A percentile compares a stretch with the other conserved stretches of the same genome.
Evolutionary conservation across 2,113 vertebrate species (phyloP).

Genomic region (Urocynchramus pylzowi): DNA sequence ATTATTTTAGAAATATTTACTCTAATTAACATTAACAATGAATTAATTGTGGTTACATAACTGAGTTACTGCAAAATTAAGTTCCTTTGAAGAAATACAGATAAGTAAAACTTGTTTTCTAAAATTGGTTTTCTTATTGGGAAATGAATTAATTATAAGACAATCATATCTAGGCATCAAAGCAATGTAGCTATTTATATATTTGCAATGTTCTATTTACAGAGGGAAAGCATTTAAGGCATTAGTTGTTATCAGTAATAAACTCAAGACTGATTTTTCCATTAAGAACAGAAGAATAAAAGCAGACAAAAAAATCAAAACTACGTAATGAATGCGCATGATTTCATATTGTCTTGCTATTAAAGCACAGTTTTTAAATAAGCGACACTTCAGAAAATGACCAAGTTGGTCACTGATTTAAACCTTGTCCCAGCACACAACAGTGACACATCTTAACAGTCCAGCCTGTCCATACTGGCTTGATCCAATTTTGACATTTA

Average conservation of each 20-base stretch:
- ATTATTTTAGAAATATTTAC: not conserved
- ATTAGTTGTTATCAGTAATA: not conserved
- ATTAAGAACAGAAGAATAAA: not conserved
- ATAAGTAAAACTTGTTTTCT: not conserved
- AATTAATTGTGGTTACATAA: not conserved
- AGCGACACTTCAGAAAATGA: not conserved
- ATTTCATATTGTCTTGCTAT: not conserved
- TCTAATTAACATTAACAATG: not conserved
- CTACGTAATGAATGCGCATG: too few relatives aligned
- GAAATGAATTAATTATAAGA: not conserved
- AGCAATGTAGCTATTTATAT: not conserved
- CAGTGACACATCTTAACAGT: not conserved
- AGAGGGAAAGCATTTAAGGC: not conserved
- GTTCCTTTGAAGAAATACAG: not conserved
- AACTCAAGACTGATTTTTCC: not conserved
- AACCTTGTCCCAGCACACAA: accelerated
- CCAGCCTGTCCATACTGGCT: not conserved
- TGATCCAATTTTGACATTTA: not conserved
- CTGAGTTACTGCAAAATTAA: not conserved
- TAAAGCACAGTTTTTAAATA: not conserved
- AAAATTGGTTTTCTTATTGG: not conserved
- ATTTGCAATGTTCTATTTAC: not conserved
- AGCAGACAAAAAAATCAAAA: not conserved
- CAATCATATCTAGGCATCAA: not conserved
- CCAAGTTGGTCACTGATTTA: not conserved